Evolutionary conservation across 2,888 invertebrate species (phyloP), one percentile per base, ranked within the genome.

Genomic region (Antheraea yamamai): DNA sequence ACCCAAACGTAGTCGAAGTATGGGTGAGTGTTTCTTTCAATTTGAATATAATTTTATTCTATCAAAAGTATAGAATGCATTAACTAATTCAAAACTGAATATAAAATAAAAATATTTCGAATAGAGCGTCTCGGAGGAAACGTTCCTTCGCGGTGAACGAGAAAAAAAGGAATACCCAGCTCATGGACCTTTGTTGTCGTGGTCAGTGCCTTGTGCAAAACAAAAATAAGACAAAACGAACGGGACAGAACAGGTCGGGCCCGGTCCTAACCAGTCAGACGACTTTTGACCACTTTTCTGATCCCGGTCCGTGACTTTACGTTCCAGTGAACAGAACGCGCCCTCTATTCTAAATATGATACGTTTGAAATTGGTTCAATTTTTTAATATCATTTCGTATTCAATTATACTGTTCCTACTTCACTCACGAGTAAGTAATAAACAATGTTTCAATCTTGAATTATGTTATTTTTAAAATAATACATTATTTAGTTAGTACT

Each of bases 181-280:
- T 91, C 88, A 90, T 89, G 84, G 85, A 91, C 92, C 92, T 94
- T 93, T 94, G 92, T 95, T 95, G 94, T 94, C 90, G 90, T 95
- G 94, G 94, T 95, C 94, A 95, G 94, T 95, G 91, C 94, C 91
- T 93, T 89, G 86, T 86, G 89, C 91, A 87, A 91, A 92, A 92
- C 92, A 91, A 93, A 93, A 94, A 94, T 93, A 93, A 94, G 88
- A 93, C 89, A 92, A 92, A 91, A 91, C 87, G 84, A 88, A 89
- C 90, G 86, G 88, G 87, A 85, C 84, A 81, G 83, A 91, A 91
- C 92, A 88, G 90, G 92, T 92, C 91, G 86, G 80, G 87, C 82
- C 87, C 83, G 85, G 81, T 82, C 81, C 77, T 83, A 90, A 93
- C 94, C 92, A 88, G 94, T 93, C 85, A 77, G 82, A 89, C 93